Evolutionary conservation across 2,113 vertebrate genomes (phyloP).

Genomic region (Bettongia penicillata): DNA sequence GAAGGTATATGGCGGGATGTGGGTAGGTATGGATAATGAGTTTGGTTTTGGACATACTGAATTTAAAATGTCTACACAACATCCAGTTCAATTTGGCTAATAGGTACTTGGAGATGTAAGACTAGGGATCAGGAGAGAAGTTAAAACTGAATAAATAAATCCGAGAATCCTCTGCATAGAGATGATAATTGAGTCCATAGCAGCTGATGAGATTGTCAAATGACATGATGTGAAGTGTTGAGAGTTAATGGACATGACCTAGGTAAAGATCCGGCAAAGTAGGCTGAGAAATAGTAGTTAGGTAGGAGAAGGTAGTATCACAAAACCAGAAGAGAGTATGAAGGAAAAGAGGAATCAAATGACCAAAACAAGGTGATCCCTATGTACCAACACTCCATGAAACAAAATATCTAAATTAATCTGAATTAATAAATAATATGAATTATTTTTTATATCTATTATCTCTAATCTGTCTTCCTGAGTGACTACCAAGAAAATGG

Average conservation of each 20-base stretch:
- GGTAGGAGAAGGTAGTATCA: no score
- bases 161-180: background rate
- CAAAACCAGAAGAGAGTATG: no score
- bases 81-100: background rate
- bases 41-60: background rate
- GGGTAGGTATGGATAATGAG: background rate
- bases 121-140: background rate
- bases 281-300: no score
- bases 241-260: no score
- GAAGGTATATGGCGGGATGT: accelerated
- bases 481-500: background rate
- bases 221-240: no score
- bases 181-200: background rate
- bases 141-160: background rate
- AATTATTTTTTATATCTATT: background rate
- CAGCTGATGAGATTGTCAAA: no score
- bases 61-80: background rate
- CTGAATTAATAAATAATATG: background rate
- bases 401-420: background rate
- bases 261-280: no score
- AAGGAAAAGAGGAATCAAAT: no score
- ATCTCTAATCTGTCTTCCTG: background rate
- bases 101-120: background rate
- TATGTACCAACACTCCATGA: background rate
- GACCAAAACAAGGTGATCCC: background rate